Conservation (phyloP, 2,797 vertebrate genomes). For the Ceyx erithaca region DNA sequence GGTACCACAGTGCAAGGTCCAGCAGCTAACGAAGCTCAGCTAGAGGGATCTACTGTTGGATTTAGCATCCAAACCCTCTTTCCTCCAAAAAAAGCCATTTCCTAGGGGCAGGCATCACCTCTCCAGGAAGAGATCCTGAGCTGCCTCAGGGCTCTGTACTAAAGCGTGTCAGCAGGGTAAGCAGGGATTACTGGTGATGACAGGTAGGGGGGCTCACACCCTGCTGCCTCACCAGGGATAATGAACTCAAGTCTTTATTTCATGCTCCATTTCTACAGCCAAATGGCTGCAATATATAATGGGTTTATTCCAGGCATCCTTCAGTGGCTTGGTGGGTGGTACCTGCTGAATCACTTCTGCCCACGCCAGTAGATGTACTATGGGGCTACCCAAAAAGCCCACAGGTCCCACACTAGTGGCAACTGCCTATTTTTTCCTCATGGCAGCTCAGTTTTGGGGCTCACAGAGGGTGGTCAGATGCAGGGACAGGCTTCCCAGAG, state of each 20-base stretch:
- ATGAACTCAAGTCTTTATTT: slow-evolving; percentile 73
- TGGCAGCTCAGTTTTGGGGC: background rate
- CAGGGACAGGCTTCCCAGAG: background rate
- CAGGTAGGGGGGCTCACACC: background rate
- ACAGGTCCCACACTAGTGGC: rapidly evolving
- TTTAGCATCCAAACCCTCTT: background rate
- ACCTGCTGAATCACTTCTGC: background rate
- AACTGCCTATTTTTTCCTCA: background rate
- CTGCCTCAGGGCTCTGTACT: background rate
- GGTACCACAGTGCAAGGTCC: too few relatives aligned
- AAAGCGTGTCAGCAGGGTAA: background rate
- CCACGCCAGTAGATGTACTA: background rate
- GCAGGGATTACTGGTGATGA: slow-evolving; percentile 2
- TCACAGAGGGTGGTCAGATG: background rate
- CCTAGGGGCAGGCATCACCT: background rate
- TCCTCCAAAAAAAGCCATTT: background rate
- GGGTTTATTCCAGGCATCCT: slow-evolving; percentile 51
- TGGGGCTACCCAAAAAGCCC: background rate
- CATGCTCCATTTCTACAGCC: slow-evolving; percentile 68
- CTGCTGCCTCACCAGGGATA: slow-evolving; percentile 27
- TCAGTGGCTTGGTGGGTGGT: background rate
- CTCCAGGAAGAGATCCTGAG: background rate
- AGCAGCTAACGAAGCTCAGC: too few relatives aligned
- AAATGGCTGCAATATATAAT: slow-evolving; percentile 62
- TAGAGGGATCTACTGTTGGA: too few relatives aligned